phyloP scores from a whole-genome alignment of 2,797 vertebrate genomes.

The Corythornis leucogaster region DNA sequence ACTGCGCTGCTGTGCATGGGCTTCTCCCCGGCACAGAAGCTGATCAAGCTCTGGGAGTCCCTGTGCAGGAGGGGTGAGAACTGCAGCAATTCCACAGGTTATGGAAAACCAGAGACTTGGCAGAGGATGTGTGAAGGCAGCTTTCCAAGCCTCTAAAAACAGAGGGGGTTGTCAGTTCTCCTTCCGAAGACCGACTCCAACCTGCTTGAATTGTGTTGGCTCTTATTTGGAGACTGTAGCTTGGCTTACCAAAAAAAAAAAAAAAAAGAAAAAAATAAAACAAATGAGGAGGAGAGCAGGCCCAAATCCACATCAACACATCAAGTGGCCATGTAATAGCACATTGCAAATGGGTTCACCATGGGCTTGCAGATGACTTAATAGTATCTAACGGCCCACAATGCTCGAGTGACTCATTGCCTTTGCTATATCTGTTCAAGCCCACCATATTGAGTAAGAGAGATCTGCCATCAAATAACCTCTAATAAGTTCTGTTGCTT shows the following conservation, averaged over 20 bases:
- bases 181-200: background rate
- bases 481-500: conserved; percentile 27
- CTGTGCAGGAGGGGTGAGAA: background rate
- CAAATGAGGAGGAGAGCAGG: background rate
- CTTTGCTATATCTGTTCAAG: conserved; percentile 50
- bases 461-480: background rate
- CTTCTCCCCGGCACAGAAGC: background rate
- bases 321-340: background rate
- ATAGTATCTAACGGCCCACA: conserved; percentile 6
- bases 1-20: background rate
- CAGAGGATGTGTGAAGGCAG: background rate
- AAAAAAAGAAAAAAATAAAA: background rate
- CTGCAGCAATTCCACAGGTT: background rate
- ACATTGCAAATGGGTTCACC: conserved; percentile 16
- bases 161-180: background rate
- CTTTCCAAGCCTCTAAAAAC: background rate
- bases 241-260: background rate
- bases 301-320: background rate
- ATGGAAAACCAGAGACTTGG: background rate
- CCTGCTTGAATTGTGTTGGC: background rate
- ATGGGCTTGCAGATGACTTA: conserved; percentile 34
- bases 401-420: conserved; percentile 35
- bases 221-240: background rate
- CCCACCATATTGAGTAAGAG: background rate
- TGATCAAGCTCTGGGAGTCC: background rate